Percentiles rank a stretch among this genome's conserved stretches.
These are phyloP conservation scores for Rhinichthys osculus DNA, from an alignment of 2,797 vertebrate species.

Conservation along the genomic window DNA sequence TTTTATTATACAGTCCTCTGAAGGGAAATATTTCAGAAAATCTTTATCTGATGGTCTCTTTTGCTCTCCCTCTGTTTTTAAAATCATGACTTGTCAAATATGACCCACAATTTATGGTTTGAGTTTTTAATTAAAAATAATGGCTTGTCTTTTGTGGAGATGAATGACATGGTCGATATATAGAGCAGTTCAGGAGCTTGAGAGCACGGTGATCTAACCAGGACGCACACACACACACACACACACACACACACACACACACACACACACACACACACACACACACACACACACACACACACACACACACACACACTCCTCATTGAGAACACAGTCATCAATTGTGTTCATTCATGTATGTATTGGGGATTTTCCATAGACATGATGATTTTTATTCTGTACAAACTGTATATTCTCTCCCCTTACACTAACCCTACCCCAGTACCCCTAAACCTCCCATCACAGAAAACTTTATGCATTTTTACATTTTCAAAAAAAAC, in stretches of 20 bases:
- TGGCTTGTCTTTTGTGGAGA: constrained; percentile 83
- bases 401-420: no score
- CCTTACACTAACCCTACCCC: no score
- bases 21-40: background rate
- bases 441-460: no score
- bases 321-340: no score
- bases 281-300: background rate
- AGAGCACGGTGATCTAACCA: constrained; percentile 71
- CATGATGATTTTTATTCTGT: no score
- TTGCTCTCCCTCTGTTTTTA: constrained; percentile 68
- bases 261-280: background rate
- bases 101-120: constrained; percentile 85
- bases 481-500: no score
- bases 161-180: constrained; percentile 85
- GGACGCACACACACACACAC: background rate
- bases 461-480: no score
- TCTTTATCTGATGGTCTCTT: background rate
- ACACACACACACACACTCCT: background rate
- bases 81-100: constrained; percentile 75
- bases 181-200: constrained; percentile 72
- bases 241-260: background rate
- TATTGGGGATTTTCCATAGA: no score
- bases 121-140: constrained; percentile 95
- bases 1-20: background rate
- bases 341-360: background rate